Percentiles rank a stretch among this genome's conserved stretches.
phyloP scores from a whole-genome alignment of 2,113 vertebrate species.

The Irena cyanogastra region DNA sequence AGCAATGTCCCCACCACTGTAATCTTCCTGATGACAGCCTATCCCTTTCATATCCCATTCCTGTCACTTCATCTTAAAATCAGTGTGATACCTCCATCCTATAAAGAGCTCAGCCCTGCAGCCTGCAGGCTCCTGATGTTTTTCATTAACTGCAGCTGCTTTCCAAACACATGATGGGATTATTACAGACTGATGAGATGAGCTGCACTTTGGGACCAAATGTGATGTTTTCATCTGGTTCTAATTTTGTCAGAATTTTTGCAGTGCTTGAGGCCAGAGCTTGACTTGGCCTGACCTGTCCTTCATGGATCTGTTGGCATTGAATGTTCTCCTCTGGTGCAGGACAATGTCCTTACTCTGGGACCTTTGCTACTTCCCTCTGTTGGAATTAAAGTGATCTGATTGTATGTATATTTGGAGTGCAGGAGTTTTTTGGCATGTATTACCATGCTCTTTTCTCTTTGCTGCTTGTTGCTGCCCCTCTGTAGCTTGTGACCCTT shows the following conservation, averaged over 20 bases:
- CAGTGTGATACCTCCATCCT: background rate
- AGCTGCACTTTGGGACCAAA: background rate
- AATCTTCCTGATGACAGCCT: background rate
- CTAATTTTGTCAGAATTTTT: background rate
- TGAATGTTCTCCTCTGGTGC: background rate
- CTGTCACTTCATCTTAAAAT: background rate
- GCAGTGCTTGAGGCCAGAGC: background rate
- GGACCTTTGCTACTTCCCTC: background rate
- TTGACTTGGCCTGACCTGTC: background rate
- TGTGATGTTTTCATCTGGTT: background rate
- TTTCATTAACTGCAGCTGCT: background rate
- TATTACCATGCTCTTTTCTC: background rate
- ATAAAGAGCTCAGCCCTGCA: background rate
- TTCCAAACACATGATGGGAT: background rate
- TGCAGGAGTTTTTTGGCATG: background rate
- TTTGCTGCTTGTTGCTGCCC: background rate
- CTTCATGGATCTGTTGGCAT: background rate
- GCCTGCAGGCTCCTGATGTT: background rate
- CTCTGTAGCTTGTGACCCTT: background rate
- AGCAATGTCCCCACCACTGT: background rate
- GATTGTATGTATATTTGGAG: background rate
- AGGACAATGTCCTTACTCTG: background rate
- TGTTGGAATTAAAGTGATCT: background rate
- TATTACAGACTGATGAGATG: background rate
- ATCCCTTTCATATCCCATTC: background rate